These are phyloP conservation scores for Melinopterus prodromus DNA, from an alignment of 2,888 invertebrate species.

Conservation along the genomic window DNA sequence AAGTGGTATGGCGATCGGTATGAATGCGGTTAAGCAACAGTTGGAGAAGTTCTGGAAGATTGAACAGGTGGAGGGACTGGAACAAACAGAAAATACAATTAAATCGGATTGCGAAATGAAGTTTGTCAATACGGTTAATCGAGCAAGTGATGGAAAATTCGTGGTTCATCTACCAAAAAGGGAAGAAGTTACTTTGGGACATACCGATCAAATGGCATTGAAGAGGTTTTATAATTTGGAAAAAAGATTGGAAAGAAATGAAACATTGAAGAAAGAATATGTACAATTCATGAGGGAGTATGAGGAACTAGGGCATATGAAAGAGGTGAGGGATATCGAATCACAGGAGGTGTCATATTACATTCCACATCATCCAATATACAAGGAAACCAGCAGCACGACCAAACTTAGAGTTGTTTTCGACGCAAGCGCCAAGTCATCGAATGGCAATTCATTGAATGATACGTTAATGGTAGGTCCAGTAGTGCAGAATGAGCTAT, in stretches of 20 bases:
- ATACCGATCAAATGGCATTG: slow-evolving; percentile 29
- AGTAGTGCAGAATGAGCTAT: slow-evolving; percentile 24
- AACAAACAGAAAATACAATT: not conserved
- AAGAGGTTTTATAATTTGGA: slow-evolving; percentile 37
- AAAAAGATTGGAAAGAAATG: slow-evolving; percentile 36
- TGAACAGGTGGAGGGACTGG: not conserved
- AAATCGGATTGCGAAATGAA: slow-evolving; percentile 22
- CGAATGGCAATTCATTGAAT: slow-evolving; percentile 29
- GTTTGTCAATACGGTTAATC: slow-evolving; percentile 15
- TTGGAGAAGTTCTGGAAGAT: slow-evolving; percentile 21
- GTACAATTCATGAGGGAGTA: slow-evolving; percentile 34
- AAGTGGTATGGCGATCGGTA: not conserved
- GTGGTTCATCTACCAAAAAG: slow-evolving; percentile 37
- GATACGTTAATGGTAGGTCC: slow-evolving; percentile 28
- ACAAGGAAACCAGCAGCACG: slow-evolving; percentile 17
- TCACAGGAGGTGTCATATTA: slow-evolving; percentile 15
- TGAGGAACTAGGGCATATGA: slow-evolving; percentile 31
- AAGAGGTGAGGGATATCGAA: slow-evolving; percentile 16
- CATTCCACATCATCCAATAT: slow-evolving; percentile 31
- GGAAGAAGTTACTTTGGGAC: slow-evolving; percentile 29
- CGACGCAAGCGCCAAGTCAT: slow-evolving; percentile 29
- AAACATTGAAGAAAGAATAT: slow-evolving; percentile 26
- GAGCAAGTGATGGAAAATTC: slow-evolving; percentile 31
- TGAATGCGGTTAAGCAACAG: not conserved
- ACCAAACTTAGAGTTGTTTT: slow-evolving; percentile 27